These are phyloP conservation scores for Trididemnum miniatum DNA, from an alignment of 23 tunicate genomes.

Conservation along the genomic window DNA sequence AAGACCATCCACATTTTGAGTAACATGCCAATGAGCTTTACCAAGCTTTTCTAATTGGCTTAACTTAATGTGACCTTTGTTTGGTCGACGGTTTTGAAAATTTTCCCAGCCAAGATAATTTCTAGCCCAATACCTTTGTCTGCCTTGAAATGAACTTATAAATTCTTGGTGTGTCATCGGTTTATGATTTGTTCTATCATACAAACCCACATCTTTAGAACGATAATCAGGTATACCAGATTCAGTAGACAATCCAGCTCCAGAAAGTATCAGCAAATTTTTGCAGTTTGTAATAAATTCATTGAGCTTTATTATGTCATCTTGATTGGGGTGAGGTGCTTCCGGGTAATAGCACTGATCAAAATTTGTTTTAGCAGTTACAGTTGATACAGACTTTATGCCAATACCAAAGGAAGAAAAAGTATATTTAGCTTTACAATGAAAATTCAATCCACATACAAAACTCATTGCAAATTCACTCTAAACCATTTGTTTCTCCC, in stretches of 20 bases:
- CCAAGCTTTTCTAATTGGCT: slow-evolving; percentile 55
- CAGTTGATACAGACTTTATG: not conserved
- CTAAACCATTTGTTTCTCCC: no score
- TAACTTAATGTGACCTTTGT: slow-evolving; percentile 54
- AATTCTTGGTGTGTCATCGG: slow-evolving; percentile 94
- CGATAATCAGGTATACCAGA: slow-evolving; percentile 98
- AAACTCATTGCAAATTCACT: no score
- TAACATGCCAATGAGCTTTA: slow-evolving; percentile 70
- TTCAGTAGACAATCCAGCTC: slow-evolving; percentile 98
- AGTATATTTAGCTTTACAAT: no score
- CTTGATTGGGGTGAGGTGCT: slow-evolving; percentile 18
- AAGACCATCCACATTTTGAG: slow-evolving; percentile 97
- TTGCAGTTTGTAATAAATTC: slow-evolving; percentile 36
- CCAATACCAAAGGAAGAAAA: no score
- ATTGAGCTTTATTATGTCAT: slow-evolving; percentile 38
- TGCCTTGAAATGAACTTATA: slow-evolving; percentile 24
- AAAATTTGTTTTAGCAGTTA: not conserved
- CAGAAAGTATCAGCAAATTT: slow-evolving; percentile 67
- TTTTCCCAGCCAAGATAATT: slow-evolving; percentile 81
- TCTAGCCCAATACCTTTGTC: slow-evolving; percentile 90
- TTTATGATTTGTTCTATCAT: slow-evolving; percentile 86
- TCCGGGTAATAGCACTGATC: slow-evolving; percentile 3
- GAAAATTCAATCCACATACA: no score
- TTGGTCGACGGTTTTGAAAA: slow-evolving; percentile 44
- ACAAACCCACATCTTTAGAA: slow-evolving; percentile 92